These are phyloP conservation scores for Chiridota heheva DNA, from an alignment of 35 echinoderm and acorn worm genomes.

Conservation along the genomic window DNA sequence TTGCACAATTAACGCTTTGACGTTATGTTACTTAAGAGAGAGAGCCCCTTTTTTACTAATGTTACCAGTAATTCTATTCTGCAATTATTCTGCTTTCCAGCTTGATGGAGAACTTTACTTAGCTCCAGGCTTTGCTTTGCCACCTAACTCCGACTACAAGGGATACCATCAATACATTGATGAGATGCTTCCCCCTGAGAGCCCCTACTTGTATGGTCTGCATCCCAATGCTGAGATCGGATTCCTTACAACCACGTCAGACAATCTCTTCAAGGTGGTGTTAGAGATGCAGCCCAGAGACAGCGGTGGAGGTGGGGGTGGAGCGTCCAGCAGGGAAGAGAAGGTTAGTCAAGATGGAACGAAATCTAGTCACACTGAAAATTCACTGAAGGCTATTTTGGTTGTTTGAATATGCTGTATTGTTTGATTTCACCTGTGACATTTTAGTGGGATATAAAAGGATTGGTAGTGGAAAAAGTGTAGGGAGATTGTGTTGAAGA, in stretches of 20 bases:
- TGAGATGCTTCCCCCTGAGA: conserved; percentile 95
- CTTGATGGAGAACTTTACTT: conserved; percentile 91
- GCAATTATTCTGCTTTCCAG: no score
- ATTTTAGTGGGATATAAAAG: no score
- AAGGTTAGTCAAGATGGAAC: conserved; percentile 70
- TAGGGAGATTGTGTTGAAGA: no score
- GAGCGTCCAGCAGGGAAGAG: conserved; percentile 87
- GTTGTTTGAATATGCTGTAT: not conserved
- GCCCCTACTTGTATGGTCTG: conserved; percentile 95
- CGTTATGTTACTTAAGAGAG: no score
- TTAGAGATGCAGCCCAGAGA: conserved; percentile 98
- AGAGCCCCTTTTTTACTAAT: not conserved
- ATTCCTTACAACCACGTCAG: conserved; percentile 93
- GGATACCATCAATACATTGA: conserved; percentile 96
- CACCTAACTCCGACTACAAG: conserved; percentile 97
- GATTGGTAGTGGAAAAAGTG: no score
- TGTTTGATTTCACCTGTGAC: no score
- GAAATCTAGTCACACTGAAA: no score
- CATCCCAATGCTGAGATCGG: conserved; percentile 99
- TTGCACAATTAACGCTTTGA: no score
- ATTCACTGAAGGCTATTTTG: not conserved
- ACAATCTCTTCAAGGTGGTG: conserved; percentile 97
- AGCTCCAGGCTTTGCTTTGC: conserved; percentile 92
- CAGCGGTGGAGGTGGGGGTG: conserved; percentile 73
- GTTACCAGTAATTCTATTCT: no score